phyloP scores from a whole-genome alignment of 1,140 invertebrate species.

The roundworm (Caenorhabditis elegans) region DNA sequence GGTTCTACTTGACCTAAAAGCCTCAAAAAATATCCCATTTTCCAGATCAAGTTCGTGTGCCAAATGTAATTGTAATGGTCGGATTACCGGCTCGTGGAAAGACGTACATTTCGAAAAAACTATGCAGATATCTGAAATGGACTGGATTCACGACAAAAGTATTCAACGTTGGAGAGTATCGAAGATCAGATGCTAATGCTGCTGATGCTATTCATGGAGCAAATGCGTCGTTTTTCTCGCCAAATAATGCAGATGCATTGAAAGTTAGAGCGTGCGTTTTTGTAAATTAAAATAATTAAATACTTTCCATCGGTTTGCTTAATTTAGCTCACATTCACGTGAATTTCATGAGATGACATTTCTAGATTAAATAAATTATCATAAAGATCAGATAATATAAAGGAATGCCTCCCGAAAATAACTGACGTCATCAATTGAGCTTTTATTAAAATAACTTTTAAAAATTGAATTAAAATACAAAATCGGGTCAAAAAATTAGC shows the following conservation, averaged over 20 bases:
- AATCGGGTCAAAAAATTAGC: too few relatives aligned
- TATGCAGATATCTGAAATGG: constrained; percentile 65
- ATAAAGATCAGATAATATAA: too few relatives aligned
- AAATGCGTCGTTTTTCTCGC: constrained; percentile 74
- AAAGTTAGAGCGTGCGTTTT: constrained; percentile 60
- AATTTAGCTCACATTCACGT: too few relatives aligned
- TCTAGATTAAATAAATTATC: background rate
- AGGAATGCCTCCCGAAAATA: too few relatives aligned
- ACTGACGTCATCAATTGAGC: too few relatives aligned
- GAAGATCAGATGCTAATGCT: constrained; percentile 51
- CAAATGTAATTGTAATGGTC: constrained; percentile 91
- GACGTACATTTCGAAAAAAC: constrained; percentile 96
- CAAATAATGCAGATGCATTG: constrained; percentile 59
- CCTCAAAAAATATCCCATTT: background rate
- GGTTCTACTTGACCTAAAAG: background rate
- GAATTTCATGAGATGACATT: background rate
- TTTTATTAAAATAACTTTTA: too few relatives aligned
- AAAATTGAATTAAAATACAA: too few relatives aligned
- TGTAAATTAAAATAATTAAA: too few relatives aligned
- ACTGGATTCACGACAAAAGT: constrained; percentile 65
- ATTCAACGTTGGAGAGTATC: constrained; percentile 64
- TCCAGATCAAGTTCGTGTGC: constrained; percentile 63
- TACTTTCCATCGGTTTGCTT: too few relatives aligned
- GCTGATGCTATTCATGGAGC: constrained; percentile 74
- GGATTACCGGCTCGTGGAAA: constrained; percentile 91